Conservation (phyloP, 2,113 vertebrate species). For the Malaclemys terrapin region DNA sequence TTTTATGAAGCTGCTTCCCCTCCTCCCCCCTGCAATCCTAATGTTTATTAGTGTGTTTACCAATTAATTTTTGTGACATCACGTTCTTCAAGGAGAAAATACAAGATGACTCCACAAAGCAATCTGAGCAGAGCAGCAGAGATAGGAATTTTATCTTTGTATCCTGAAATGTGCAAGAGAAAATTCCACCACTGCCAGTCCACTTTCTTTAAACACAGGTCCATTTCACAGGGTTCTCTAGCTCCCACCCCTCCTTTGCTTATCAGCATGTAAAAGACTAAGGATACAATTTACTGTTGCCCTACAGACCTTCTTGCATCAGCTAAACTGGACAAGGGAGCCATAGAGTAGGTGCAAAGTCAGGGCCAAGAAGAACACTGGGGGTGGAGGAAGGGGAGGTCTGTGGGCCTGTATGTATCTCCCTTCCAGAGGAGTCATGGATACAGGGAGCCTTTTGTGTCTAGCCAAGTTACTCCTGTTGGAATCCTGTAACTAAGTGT, state of each 20-base stretch:
- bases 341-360: neutral
- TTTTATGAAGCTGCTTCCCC: constrained; percentile 58
- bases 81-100: constrained; percentile 74
- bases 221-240: constrained; percentile 42
- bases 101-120: constrained; percentile 54
- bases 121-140: constrained; percentile 26
- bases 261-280: neutral
- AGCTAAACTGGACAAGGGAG: neutral
- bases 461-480: neutral
- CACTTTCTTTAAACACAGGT: constrained; percentile 48
- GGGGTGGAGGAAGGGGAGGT: neutral
- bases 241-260: neutral
- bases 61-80: constrained; percentile 77
- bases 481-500: neutral
- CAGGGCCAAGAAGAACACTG: accelerated
- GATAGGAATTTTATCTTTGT: neutral
- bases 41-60: constrained; percentile 72
- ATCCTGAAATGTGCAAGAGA: constrained; percentile 32
- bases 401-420: neutral
- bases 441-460: neutral
- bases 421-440: neutral
- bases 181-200: constrained; percentile 32
- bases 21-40: constrained; percentile 48
- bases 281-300: neutral
- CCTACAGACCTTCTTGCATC: neutral